Evolutionary conservation across 2,113 vertebrate genomes (phyloP), one percentile per base, ranked within the genome.

Genomic region (Tragulus kanchil): DNA sequence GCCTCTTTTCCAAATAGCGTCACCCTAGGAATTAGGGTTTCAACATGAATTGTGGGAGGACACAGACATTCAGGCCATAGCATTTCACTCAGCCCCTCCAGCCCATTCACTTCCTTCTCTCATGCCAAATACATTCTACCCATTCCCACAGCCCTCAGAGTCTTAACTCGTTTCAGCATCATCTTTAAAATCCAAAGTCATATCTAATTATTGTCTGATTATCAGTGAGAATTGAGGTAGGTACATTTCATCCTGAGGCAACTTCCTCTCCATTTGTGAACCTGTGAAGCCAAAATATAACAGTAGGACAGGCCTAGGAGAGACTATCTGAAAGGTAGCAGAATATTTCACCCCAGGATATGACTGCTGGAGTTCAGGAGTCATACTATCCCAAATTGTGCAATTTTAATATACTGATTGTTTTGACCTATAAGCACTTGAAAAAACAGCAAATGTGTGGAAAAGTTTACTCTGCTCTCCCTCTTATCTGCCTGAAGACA

Each of bases 401-500:
- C 56, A 26, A 17, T 7, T 59, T 81, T 26, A 45, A 26, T 19
- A 56, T 71, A 86, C n/a, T 45, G 89, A 62, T 69, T 71, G 21
- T 56, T 86, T 86, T 86, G 56, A 86, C 73, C 45, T 42, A n/a
- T 48, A 86, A 36, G 62, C 48, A 92, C 62, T 64, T 73, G 75
- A 36, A 81, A 95, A 81, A 48, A 82, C 3, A 92, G 64, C 83
- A 81, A 6, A 87, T 64, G 15, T 16, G 26, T 12, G 56, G 73
- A 92, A 3, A 81, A 58, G 48, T 48, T 92, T 92, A 62, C 45
- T 95, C 26, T 75, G 75, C 48, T 64, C 26, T 65, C n/a, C 25
- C 36, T 8, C 45, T 92, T 92, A 82, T 81, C 82, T 64, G 64
- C 26, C 56, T 81, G 62, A 92, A 73, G 89, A n/a, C 54, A 88